These are phyloP conservation scores for Doris montereyensis DNA, from an alignment of 2,888 invertebrate genomes.

Conservation along the genomic window DNA sequence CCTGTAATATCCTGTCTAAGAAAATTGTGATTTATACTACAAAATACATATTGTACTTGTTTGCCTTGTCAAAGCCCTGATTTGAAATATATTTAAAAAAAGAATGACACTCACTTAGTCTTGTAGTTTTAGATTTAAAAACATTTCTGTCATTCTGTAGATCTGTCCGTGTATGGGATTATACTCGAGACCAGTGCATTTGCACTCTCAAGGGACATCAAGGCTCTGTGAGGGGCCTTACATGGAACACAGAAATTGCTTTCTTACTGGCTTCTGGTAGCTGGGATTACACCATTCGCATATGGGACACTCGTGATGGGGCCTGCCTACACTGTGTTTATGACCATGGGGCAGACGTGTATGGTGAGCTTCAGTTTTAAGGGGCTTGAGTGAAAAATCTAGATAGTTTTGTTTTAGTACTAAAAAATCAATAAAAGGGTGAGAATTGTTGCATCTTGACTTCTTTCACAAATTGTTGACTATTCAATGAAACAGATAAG, in stretches of 20 bases:
- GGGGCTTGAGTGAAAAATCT: too few species aligned
- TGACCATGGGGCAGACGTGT: constrained; percentile 74
- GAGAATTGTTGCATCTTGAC: background rate
- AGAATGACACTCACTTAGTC: too few species aligned
- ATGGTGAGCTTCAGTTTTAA: constrained; percentile 67
- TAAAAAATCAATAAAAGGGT: too few species aligned
- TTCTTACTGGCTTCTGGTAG: constrained; percentile 73
- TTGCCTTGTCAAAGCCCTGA: too few species aligned
- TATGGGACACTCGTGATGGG: constrained; percentile 73
- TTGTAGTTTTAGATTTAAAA: too few species aligned
- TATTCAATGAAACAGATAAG: background rate
- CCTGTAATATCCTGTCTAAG: too few species aligned
- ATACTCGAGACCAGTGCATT: constrained; percentile 69
- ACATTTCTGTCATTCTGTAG: too few species aligned
- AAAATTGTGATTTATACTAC: too few species aligned
- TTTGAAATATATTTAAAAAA: too few species aligned
- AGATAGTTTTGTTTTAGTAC: too few species aligned
- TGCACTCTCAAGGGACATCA: constrained; percentile 71
- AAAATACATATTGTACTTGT: too few species aligned
- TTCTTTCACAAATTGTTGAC: background rate
- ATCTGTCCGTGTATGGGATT: constrained; percentile 72
- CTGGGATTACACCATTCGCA: constrained; percentile 73
- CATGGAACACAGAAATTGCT: constrained; percentile 73
- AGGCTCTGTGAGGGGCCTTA: constrained; percentile 70
- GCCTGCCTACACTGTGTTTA: constrained; percentile 69